Base-by-base conservation (phyloP, 2,888 invertebrate genomes). In the Ophion ellenae region DNA sequence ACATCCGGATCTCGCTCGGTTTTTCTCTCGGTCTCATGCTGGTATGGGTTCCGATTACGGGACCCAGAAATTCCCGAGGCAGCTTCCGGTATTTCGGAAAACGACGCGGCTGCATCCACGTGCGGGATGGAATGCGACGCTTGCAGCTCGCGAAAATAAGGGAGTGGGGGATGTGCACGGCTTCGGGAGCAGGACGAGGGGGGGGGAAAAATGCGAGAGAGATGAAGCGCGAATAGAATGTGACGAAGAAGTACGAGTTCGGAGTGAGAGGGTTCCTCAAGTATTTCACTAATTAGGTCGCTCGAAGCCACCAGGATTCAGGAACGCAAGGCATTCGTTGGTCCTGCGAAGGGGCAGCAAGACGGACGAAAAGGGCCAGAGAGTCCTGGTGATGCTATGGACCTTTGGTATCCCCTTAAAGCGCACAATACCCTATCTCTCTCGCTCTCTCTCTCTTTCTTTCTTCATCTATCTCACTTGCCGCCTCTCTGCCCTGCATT, bases 201-300 rank as follows among this genome's bases (percentile, higher is more conserved):
- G n/a, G n/a, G 71, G 71, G 80, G 20, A 69, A 75, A 75, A 78
- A 78, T 78, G 82, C 70, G 45, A 69, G 69, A 53, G 78, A 79
- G 70, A 85, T 53, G 79, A 83, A 59, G 79, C 71, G 78, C 80
- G 82, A 77, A 82, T 71, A 61, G 67, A 77, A 74, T 77, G 59
- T 63, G 76, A 36, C n/a, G 69, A 47, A 70, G 53, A 53, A 45
- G 63, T 64, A 57, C 69, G 57, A 28, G 61, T n/a, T 69, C 66
- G 53, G 64, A 79, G 80, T 59, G 82, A 67, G 83, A 81, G 74
- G 74, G 75, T 45, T 76, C 88, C 89, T 86, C 87, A 89, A 89
- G 90, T 91, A 93, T 92, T 92, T 90, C 89, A 91, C 91, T 93
- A 93, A 93, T 93, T 93, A 93, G 92, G 92, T 93, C 92, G 92